Conservation (phyloP, 30 jellyfish, hydroid and myxozoan genomes). For the Rhopilema esculentum region DNA sequence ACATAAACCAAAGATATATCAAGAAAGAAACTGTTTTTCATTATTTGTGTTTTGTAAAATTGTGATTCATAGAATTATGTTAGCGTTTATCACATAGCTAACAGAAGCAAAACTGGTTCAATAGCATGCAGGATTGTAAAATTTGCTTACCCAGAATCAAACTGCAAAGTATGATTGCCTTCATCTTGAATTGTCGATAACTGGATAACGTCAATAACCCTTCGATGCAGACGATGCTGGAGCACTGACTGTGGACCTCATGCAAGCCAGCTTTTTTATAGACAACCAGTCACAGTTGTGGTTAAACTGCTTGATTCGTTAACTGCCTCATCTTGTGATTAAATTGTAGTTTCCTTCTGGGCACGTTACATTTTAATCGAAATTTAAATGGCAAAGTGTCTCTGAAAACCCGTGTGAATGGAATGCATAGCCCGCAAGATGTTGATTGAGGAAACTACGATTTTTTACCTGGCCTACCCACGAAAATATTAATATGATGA, state of each 20-base stretch:
- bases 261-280: background rate
- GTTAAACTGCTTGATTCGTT: background rate
- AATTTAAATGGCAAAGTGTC: too few species aligned
- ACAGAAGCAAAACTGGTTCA: too few species aligned
- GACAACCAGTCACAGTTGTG: background rate
- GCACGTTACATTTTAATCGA: background rate
- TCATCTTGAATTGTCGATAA: slow-evolving; percentile 3
- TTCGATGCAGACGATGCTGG: background rate
- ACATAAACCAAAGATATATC: too few species aligned
- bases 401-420: background rate
- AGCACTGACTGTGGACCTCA: background rate
- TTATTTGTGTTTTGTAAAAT: too few species aligned
- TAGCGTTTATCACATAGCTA: too few species aligned
- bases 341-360: background rate
- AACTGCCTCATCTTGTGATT: background rate
- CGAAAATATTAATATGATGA: background rate
- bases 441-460: background rate
- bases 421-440: background rate
- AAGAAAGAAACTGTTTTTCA: too few species aligned
- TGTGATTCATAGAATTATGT: too few species aligned
- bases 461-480: background rate
- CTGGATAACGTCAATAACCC: background rate
- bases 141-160: slow-evolving; percentile 17
- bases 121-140: too few species aligned
- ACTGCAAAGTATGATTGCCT: background rate